Evolutionary conservation across 2,113 vertebrate genomes (phyloP), one percentile per base, ranked within the genome.

Genomic region (Atlantisia rogersi): DNA sequence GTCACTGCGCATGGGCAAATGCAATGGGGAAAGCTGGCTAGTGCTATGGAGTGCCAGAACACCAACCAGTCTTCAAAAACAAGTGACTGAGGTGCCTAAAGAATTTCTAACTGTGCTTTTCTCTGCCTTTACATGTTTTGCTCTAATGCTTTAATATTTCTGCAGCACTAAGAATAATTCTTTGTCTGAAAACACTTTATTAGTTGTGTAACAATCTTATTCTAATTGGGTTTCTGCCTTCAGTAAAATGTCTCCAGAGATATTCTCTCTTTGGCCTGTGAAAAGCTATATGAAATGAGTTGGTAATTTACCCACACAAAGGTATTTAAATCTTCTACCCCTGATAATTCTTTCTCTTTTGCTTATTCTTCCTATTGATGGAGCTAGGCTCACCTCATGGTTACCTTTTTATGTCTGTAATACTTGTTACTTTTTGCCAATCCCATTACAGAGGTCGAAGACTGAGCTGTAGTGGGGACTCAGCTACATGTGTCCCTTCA

Each of bases 201-300:
- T 64, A 95, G 53, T 73, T 92, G 74, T 81, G 60, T 68, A 95
- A 89, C 86, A 92, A 89, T 89, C 56, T 75, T 50, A 80, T 39
- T 90, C 84, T 95, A 96, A 92, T 89, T 90, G 86, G 65, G 80
- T 94, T 97, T 95, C 78, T 94, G 84, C 84, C 81, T 89, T 94
- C 65, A 87, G 65, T 94, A 87, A 87, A 94, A 87, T 7, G 62
- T 84, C 93, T 92, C 93, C 74, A 94, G 96, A 94, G 93, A 79
- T 58, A 86, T 4, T 84, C 53, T 91, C 79, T 94, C 86, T 94
- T 91, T 68, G 81, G 78, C 24, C 95, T 94, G 86, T 62, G 65
- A 92, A 82, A 87, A 80, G 78, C 68, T 87, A 15, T 39, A 80
- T 44, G 82, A 94, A 95, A 87, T 79, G 78, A 95, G 84, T 79